These are phyloP conservation scores for Trachythela sp. DNA, from an alignment of 64 coral and sea anemone genomes.

Conservation along the genomic window DNA sequence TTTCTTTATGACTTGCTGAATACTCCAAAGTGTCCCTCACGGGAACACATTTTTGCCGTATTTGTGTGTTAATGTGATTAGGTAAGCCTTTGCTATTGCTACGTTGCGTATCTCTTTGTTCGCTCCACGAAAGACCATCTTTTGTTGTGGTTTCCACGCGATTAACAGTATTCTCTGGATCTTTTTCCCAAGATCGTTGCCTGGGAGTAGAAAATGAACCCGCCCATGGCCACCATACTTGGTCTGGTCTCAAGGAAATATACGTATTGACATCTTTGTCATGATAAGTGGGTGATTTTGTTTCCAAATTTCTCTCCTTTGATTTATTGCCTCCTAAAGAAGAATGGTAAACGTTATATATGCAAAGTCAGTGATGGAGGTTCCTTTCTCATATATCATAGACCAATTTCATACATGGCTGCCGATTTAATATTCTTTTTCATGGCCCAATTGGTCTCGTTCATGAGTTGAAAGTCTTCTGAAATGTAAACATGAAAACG, in stretches of 20 bases:
- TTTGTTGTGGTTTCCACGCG: background rate
- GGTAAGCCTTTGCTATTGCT: background rate
- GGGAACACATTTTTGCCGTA: background rate
- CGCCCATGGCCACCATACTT: background rate
- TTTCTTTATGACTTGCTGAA: background rate
- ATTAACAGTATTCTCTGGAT: background rate
- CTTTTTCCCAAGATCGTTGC: background rate
- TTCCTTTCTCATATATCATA: too few species aligned
- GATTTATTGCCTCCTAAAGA: background rate
- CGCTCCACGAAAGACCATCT: background rate
- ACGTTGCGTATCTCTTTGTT: background rate
- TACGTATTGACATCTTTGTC: background rate
- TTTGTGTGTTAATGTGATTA: background rate
- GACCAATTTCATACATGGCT: too few species aligned
- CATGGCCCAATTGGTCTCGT: too few species aligned
- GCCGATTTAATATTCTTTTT: too few species aligned
- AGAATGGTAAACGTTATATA: background rate
- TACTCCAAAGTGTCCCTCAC: background rate
- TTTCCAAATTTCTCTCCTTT: background rate
- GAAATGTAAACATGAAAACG: too few species aligned
- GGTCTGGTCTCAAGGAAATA: background rate
- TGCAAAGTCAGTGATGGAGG: too few species aligned
- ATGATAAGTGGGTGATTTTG: background rate
- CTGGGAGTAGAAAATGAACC: background rate
- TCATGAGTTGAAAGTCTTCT: too few species aligned